Evolutionary conservation across 1,140 invertebrate genomes (phyloP).

Genomic region (Drosophila mauritiana): DNA sequence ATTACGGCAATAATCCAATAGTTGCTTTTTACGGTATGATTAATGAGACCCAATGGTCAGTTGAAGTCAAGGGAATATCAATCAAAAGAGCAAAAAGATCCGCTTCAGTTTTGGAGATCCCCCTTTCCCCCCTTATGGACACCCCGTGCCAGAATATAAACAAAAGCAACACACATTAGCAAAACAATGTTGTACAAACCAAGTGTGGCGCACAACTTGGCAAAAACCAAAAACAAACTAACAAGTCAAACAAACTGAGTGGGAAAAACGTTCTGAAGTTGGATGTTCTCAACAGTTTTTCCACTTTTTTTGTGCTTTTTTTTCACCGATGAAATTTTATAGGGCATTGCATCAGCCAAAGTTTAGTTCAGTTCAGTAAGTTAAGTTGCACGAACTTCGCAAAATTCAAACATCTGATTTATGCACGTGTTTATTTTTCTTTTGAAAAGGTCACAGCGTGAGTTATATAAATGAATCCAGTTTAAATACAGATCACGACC

Average conservation of each 20-base stretch:
- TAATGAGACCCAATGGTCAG: slow-evolving; percentile 38
- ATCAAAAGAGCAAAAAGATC: slow-evolving; percentile 29
- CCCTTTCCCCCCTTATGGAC: neutral
- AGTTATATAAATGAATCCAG: slow-evolving; percentile 13
- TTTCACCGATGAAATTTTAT: slow-evolving; percentile 20
- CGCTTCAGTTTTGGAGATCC: slow-evolving; percentile 4
- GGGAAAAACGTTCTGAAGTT: slow-evolving; percentile 15
- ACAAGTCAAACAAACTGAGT: slow-evolving; percentile 19
- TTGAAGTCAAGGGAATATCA: slow-evolving; percentile 3
- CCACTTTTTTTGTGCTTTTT: neutral
- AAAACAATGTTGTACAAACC: slow-evolving; percentile 7
- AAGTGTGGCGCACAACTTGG: neutral
- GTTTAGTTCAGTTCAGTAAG: slow-evolving; percentile 26
- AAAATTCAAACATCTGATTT: slow-evolving; percentile 41
- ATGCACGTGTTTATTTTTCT: slow-evolving; percentile 28
- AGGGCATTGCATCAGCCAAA: slow-evolving; percentile 36
- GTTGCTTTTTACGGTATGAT: slow-evolving; percentile 30
- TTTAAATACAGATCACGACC: slow-evolving; percentile 34
- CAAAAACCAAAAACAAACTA: slow-evolving; percentile 1
- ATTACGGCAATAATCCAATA: slow-evolving; percentile 8
- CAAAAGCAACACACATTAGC: neutral
- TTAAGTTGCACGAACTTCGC: slow-evolving; percentile 35
- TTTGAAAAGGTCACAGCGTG: slow-evolving; percentile 32
- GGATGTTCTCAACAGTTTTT: slow-evolving; percentile 22
- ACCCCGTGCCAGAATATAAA: neutral